These are phyloP conservation scores for Garrulus glandarius DNA, from an alignment of 2,797 vertebrate species.

Conservation along the genomic window DNA sequence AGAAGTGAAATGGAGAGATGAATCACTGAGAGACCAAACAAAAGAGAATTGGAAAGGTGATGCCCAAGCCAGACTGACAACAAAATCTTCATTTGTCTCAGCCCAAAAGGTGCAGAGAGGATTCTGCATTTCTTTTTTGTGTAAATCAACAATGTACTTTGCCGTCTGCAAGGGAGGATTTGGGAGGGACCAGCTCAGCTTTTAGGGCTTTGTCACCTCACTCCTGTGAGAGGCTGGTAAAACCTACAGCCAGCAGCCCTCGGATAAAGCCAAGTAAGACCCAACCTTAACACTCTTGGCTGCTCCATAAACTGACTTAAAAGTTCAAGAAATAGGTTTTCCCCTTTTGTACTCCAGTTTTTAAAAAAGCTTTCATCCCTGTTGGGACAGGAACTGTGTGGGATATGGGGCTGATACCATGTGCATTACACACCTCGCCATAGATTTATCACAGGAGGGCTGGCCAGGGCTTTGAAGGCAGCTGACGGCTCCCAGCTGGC, in stretches of 20 bases:
- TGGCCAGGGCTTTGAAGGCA: neutral
- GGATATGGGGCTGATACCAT: neutral
- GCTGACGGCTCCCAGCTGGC: conserved; percentile 9
- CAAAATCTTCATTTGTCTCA: neutral
- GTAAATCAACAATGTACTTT: neutral
- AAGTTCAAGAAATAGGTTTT: neutral
- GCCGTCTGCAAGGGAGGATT: neutral
- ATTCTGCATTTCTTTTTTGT: neutral
- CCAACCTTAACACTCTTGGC: neutral
- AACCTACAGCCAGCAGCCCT: neutral
- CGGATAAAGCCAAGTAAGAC: rapidly evolving
- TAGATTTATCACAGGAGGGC: neutral
- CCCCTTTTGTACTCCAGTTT: neutral
- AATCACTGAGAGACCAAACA: neutral
- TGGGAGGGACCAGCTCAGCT: neutral
- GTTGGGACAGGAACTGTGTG: neutral
- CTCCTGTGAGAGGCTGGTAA: neutral
- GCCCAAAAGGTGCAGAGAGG: neutral
- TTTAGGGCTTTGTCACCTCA: neutral
- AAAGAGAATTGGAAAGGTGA: neutral
- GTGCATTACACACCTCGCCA: neutral
- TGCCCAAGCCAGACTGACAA: neutral
- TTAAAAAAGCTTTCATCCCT: neutral
- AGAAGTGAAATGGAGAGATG: conserved; percentile 5
- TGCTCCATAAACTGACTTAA: neutral